Percentiles rank a stretch among this genome's conserved stretches.
phyloP scores from a whole-genome alignment of 2,888 invertebrate species.

The Ischnura elegans region DNA sequence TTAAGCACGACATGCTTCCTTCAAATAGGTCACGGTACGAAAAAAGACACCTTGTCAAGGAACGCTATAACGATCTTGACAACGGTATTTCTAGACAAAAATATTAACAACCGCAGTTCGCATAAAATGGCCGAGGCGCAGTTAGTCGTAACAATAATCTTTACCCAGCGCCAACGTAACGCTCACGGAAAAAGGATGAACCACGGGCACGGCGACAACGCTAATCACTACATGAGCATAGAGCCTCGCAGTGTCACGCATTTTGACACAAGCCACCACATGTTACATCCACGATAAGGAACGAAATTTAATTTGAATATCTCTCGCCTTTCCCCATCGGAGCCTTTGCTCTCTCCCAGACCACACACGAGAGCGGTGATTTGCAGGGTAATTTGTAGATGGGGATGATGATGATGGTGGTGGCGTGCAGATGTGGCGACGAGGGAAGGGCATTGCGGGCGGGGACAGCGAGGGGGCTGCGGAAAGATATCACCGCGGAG shows the following conservation, averaged over 20 bases:
- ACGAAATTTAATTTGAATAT: slow-evolving; percentile 23
- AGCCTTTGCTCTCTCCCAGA: neutral
- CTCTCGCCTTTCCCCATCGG: neutral
- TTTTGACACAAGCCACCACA: neutral
- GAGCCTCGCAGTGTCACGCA: neutral
- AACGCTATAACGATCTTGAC: too few relatives aligned
- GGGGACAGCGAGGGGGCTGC: neutral
- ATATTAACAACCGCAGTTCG: too few relatives aligned
- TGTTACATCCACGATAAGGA: neutral
- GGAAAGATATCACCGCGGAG: neutral
- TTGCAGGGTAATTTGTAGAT: slow-evolving; percentile 16
- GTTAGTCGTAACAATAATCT: too few relatives aligned
- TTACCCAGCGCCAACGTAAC: too few relatives aligned
- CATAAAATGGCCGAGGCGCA: too few relatives aligned
- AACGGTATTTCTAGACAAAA: too few relatives aligned
- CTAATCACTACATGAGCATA: neutral
- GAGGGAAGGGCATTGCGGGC: neutral
- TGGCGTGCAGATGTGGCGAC: neutral
- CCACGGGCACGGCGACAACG: neutral
- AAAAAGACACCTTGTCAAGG: too few relatives aligned
- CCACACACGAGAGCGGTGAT: neutral
- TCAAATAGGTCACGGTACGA: too few relatives aligned
- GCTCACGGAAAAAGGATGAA: too few relatives aligned
- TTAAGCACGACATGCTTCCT: too few relatives aligned
- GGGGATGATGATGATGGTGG: neutral